Percentiles rank a stretch among this genome's conserved stretches.
Conservation (phyloP, 2,797 vertebrate genomes). For the Cynopterus sphinx region DNA sequence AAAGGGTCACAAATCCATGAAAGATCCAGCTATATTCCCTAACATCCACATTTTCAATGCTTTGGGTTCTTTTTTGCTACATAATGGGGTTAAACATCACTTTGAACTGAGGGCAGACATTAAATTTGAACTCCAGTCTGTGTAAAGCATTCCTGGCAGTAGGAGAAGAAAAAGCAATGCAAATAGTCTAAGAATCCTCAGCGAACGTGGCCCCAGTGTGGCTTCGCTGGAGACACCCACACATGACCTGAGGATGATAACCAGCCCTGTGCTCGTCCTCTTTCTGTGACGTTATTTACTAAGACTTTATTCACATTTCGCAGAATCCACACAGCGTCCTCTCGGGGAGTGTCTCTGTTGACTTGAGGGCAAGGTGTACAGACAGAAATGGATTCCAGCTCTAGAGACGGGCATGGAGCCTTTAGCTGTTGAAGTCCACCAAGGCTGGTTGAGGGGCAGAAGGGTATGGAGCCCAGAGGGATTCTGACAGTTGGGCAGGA, state of each 20-base stretch:
- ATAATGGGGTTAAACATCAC: background rate
- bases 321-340: background rate
- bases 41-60: accelerated
- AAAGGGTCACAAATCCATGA: too few relatives aligned
- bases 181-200: accelerated
- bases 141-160: background rate
- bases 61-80: background rate
- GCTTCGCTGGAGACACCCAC: background rate
- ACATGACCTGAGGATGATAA: background rate
- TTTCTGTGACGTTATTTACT: background rate
- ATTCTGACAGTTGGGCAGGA: background rate
- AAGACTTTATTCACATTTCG: background rate
- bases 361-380: background rate
- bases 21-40: background rate
- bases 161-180: background rate
- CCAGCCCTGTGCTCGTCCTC: background rate
- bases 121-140: background rate
- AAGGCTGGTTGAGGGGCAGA: background rate
- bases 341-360: background rate
- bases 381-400: background rate
- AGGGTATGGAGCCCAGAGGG: background rate
- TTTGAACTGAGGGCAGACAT: background rate
- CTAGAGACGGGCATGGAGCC: background rate
- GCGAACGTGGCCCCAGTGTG: accelerated
- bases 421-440: background rate